Base-by-base conservation (phyloP, 92 coral and sea anemone genomes). In the Bergia sp. region DNA sequence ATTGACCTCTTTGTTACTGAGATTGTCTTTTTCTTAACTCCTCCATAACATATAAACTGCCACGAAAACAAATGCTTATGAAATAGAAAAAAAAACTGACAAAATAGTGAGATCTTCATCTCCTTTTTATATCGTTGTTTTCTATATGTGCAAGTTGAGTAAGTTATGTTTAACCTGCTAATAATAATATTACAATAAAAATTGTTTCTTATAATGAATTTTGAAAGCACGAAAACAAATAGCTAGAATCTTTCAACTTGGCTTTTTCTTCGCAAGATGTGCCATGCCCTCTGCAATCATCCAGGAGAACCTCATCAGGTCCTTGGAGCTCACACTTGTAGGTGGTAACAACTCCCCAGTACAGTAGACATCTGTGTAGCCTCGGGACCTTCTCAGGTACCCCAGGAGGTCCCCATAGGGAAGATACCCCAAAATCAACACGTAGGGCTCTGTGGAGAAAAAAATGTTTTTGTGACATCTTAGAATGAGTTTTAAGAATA, bases 231-330 rank as follows among this genome's bases (percentile, higher is more conserved):
- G n/a, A n/a, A n/a, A n/a, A n/a, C n/a, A n/a, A n/a, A n/a, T n/a
- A n/a, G n/a, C n/a, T n/a, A n/a, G n/a, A n/a, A n/a, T n/a, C n/a
- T n/a, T n/a, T n/a, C n/a, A n/a, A n/a, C n/a, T n/a, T n/a, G n/a
- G n/a, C 91, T 81, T 77, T 37, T 89, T 81, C 69, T n/a, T 29
- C 10, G 91, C 80, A 1, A 89, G 86, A 29, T 69, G 67, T 15
- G 71, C 82, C 91, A 89, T 89, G 11, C 91, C 91, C 45, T 89
- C 91, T 67, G 91, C 87, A 29, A 89, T 69, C 91, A 89, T 89
- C 91, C 91, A 89, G 0, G 91, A 88, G 7, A 89, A 89, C 8
- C 58, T 53, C 80, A 89, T 47, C 53, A 89, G 57, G 13, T 89
- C 74, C 23, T 82, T 89, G 55, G 77, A 84, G 53, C 81, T 73